Evolutionary conservation across 2,797 vertebrate species (phyloP).

Genomic region (Sparus aurata): DNA sequence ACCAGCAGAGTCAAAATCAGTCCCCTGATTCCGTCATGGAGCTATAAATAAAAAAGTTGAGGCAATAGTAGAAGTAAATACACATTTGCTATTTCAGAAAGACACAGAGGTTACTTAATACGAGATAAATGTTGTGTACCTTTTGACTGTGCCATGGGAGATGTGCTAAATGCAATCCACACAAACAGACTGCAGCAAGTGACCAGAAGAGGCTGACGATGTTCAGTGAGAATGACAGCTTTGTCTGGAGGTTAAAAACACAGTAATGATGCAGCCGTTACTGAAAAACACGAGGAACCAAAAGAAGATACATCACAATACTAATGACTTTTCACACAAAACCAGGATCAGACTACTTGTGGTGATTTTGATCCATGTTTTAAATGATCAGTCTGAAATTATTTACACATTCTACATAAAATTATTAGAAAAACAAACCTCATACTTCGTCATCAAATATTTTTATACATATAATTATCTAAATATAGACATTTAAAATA

Average conservation of each 20-base stretch:
- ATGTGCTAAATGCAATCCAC: too few relatives aligned
- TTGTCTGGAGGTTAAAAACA: slow-evolving; percentile 70
- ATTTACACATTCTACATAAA: not conserved
- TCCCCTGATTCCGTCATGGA: slow-evolving; percentile 26
- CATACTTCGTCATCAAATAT: not conserved
- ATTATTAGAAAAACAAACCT: not conserved
- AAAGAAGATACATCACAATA: not conserved
- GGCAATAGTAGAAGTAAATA: not conserved
- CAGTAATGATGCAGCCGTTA: not conserved
- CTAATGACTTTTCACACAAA: not conserved
- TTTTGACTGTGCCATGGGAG: not conserved
- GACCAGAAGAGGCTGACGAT: slow-evolving; percentile 81
- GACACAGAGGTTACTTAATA: not conserved
- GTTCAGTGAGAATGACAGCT: slow-evolving; percentile 83
- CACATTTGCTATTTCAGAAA: not conserved
- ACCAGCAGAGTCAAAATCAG: slow-evolving; percentile 59
- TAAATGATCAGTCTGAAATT: not conserved
- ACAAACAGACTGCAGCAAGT: not conserved
- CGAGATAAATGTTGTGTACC: not conserved
- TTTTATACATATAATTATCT: too few relatives aligned
- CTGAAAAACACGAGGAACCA: not conserved
- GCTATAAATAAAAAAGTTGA: too few relatives aligned
- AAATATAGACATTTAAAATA: too few relatives aligned
- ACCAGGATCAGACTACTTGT: not conserved
- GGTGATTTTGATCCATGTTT: not conserved